phyloP scores from a whole-genome alignment of 2,888 invertebrate species.

The Homarus gammarus region DNA sequence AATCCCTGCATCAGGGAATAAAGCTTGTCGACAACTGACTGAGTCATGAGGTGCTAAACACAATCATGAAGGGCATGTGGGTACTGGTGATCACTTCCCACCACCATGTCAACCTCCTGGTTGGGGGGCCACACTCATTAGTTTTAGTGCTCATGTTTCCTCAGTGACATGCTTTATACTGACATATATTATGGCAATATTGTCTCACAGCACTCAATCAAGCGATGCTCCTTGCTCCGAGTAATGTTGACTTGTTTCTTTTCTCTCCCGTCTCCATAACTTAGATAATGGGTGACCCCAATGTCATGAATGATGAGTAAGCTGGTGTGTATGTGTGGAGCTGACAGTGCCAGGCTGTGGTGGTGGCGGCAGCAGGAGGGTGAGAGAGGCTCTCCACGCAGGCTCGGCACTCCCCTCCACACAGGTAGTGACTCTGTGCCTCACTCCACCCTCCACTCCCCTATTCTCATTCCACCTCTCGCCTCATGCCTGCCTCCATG shows the following conservation, averaged over 20 bases:
- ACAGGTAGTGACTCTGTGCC: conserved; percentile 62
- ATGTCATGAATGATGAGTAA: conserved; percentile 72
- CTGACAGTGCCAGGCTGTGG: conserved; percentile 69
- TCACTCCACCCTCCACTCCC: conserved; percentile 58
- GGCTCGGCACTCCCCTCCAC: conserved; percentile 65
- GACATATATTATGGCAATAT: conserved; percentile 51
- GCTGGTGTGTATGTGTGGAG: conserved; percentile 70
- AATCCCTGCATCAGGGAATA: conserved; percentile 33
- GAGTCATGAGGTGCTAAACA: conserved; percentile 63
- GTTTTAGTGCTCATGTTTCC: conserved; percentile 55
- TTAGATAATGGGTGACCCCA: conserved; percentile 71
- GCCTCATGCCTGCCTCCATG: conserved; percentile 34
- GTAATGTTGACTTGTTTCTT: conserved; percentile 64
- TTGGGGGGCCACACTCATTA: conserved; percentile 59
- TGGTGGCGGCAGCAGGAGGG: conserved; percentile 65
- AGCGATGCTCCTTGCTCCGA: conserved; percentile 34
- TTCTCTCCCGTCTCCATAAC: conserved; percentile 71
- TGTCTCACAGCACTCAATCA: conserved; percentile 35
- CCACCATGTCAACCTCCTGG: conserved; percentile 47
- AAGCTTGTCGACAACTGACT: conserved; percentile 67
- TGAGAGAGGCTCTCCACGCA: conserved; percentile 60
- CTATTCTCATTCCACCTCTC: conserved; percentile 41
- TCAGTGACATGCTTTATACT: conserved; percentile 56
- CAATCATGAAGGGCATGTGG: conserved; percentile 57
- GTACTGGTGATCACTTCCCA: conserved; percentile 58